Evolutionary conservation across 2,113 vertebrate species (phyloP).

Genomic region (Corythaeola cristata): DNA sequence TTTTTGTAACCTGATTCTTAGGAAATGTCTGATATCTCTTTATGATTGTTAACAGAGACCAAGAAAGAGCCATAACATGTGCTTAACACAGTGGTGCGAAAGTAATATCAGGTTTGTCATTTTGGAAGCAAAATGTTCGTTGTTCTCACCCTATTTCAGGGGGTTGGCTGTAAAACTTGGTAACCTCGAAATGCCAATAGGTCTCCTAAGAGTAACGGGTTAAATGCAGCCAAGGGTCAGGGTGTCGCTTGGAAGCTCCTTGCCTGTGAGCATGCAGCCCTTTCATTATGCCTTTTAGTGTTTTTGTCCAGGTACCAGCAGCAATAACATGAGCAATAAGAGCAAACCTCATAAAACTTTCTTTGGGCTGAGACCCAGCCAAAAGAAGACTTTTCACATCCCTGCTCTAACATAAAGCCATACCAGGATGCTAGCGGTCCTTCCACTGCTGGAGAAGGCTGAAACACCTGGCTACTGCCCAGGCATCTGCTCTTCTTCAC

Average conservation of each 20-base stretch:
- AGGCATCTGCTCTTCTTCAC: not conserved
- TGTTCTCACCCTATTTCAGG: not conserved
- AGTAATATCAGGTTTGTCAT: not conserved
- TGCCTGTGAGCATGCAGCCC: not conserved
- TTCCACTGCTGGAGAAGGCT: not conserved
- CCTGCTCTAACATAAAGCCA: not conserved
- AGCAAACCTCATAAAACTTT: not conserved
- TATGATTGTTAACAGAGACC: slow-evolving; percentile 47
- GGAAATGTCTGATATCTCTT: slow-evolving; percentile 52
- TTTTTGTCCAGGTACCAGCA: not conserved
- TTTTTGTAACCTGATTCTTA: slow-evolving; percentile 67
- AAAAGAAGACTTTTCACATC: not conserved
- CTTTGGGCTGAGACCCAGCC: not conserved
- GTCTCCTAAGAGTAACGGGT: not conserved
- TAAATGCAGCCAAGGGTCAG: not conserved
- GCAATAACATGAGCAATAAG: not conserved
- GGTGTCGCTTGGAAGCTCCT: not conserved
- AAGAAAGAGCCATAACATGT: not conserved
- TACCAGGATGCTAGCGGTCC: not conserved
- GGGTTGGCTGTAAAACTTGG: not conserved
- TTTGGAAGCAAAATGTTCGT: not conserved
- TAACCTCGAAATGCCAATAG: not conserved
- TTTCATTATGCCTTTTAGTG: not conserved
- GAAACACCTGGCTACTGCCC: not conserved
- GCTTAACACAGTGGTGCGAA: not conserved